phyloP scores from a whole-genome alignment of 2,113 vertebrate genomes.

The Heptranchias perlo region DNA sequence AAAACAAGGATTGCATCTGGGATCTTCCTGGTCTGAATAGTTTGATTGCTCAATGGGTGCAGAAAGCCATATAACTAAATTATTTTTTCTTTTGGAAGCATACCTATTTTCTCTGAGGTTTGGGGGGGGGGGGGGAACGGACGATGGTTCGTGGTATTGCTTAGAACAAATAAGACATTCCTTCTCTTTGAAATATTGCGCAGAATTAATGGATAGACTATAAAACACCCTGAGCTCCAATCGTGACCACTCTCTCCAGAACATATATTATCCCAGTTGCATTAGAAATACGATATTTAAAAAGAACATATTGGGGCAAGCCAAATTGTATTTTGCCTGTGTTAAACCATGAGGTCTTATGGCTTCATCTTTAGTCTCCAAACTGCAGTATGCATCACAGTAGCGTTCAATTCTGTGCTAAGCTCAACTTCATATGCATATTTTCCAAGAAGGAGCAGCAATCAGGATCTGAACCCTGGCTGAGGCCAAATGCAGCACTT shows the following conservation, averaged over 20 bases:
- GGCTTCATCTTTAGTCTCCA: neutral
- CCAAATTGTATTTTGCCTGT: neutral
- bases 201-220: neutral
- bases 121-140: too few relatives aligned
- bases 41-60: neutral
- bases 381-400: neutral
- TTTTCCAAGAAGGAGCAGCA: neutral
- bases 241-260: neutral
- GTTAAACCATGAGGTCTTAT: neutral
- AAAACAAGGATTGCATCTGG: too few relatives aligned
- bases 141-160: too few relatives aligned
- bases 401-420: neutral
- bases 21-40: neutral
- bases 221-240: neutral
- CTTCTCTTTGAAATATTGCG: neutral
- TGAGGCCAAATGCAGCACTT: neutral
- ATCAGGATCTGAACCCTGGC: neutral
- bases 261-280: neutral
- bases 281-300: neutral
- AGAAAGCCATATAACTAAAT: neutral
- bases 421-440: neutral
- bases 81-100: neutral
- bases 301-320: neutral
- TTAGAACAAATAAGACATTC: too few relatives aligned
- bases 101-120: neutral